Evolutionary conservation across 2,888 invertebrate genomes (phyloP).

Genomic region (Drosophila limbata): DNA sequence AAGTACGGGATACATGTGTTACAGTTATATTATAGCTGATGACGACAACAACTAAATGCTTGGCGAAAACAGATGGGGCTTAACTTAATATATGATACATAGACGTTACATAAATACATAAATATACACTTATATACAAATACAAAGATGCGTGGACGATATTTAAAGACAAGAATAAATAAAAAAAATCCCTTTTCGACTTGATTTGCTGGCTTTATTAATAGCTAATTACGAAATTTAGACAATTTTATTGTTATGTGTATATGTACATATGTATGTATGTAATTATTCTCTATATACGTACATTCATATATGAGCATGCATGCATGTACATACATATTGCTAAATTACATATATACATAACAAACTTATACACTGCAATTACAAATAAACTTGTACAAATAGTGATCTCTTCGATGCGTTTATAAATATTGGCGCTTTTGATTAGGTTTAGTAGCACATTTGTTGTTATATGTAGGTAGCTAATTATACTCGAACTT

Average conservation of each 20-base stretch:
- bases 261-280: neutral
- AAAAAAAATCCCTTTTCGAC: neutral
- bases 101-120: constrained; percentile 19
- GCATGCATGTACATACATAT: neutral
- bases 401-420: neutral
- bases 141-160: constrained; percentile 14
- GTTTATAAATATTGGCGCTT: neutral
- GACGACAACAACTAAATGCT: constrained; percentile 6
- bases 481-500: neutral
- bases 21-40: neutral
- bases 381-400: neutral
- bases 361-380: neutral
- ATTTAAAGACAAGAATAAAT: constrained; percentile 3
- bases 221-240: neutral
- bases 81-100: constrained; percentile 16
- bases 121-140: constrained; percentile 21
- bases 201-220: neutral
- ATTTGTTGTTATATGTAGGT: neutral
- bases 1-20: constrained; percentile 26
- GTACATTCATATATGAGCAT: no score
- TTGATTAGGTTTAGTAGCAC: neutral
- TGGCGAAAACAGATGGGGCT: constrained; percentile 6
- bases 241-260: neutral
- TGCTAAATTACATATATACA: neutral
- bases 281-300: neutral